These are phyloP conservation scores for Miichthys miiuy DNA, from an alignment of 2,797 vertebrate genomes.

Conservation along the genomic window DNA sequence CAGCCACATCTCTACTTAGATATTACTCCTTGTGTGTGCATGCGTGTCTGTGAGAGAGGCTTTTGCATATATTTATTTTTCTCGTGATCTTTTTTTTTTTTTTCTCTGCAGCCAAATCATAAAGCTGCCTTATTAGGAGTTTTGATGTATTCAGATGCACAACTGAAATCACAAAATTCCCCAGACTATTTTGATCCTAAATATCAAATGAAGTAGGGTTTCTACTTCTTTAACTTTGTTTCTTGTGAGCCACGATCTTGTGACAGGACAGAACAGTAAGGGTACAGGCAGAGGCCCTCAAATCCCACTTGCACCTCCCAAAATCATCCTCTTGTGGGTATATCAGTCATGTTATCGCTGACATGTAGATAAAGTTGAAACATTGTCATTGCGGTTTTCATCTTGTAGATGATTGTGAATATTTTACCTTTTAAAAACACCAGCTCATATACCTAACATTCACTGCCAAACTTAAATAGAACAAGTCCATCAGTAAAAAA, in stretches of 20 bases:
- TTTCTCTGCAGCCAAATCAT: conserved; percentile 5
- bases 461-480: background rate
- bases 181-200: background rate
- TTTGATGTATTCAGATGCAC: background rate
- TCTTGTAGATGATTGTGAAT: background rate
- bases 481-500: background rate
- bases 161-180: background rate
- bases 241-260: background rate
- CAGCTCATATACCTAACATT: background rate
- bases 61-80: conserved; percentile 2
- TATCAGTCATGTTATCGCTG: background rate
- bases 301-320: too few relatives aligned
- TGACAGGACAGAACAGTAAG: background rate
- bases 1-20: conserved; percentile 30
- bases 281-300: too few relatives aligned
- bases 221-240: background rate
- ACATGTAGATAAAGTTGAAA: background rate
- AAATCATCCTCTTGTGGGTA: background rate
- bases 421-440: background rate
- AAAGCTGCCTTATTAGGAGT: background rate
- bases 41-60: background rate
- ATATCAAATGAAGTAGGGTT: background rate
- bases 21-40: conserved; percentile 9
- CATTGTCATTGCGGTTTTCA: background rate
- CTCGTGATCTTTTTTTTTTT: background rate